Base-by-base conservation (phyloP, 2,797 vertebrate species). In the Myotis daubentonii region DNA sequence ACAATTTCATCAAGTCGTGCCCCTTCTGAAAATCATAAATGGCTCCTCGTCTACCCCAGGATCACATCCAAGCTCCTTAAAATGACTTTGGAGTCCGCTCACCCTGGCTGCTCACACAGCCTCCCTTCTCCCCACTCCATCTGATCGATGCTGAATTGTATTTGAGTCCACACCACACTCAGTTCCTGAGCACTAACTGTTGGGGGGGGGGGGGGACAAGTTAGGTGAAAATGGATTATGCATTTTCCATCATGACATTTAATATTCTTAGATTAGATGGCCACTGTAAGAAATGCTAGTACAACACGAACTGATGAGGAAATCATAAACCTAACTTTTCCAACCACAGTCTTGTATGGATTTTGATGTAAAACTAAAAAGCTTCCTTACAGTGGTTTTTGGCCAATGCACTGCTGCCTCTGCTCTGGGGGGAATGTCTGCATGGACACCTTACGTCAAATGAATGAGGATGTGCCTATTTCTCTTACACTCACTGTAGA, bases 351-450 rank as follows among this genome's bases (percentile, higher is more conserved):
- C 75, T 68, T 3, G 41, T 86, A 91, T 84, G 90, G 90, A 96
- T 94, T 96, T 93, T 93, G 28, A 92, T 91, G 10, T 91, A 66
- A 97, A 93, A 93, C 60, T 90, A 76, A 94, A 95, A 94, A 88
- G 84, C 30, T 53, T 65, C 36, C 55, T 85, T 72, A 84, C 83
- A 72, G 28, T 10, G 22, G 8, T 22, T 92, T 82, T 81, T 93
- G n/a, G 60, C 89, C 85, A 57, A 57, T 81, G 94, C 75, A 66
- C 7, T 23, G 44, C 2, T 74, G 65, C 3, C 38, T 51, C 49
- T 57, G 62, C 51, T 23, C 49, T 36, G n/a, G 49, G 60, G 8
- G 41, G 15, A 89, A 68, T 13, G 17, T 95, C 49, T 47, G 68
- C 9, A 89, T 38, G 49, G 95, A 68, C 3, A 9, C 72, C 70